These are phyloP conservation scores for Ypsolopha scabrella DNA, from an alignment of 2,888 invertebrate species.

Conservation along the genomic window DNA sequence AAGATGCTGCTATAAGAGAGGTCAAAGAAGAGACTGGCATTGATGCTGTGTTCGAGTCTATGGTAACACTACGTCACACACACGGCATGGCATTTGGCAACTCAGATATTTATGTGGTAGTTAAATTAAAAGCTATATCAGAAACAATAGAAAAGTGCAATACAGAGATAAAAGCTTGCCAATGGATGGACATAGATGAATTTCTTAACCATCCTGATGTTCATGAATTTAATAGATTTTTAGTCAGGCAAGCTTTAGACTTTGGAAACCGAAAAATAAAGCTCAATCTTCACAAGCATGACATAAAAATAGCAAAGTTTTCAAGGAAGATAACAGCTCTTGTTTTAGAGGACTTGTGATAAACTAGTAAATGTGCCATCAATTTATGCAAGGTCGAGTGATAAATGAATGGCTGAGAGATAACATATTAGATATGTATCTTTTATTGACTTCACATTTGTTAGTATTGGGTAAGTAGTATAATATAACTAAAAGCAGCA, in stretches of 20 bases:
- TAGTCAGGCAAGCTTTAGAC: slow-evolving; percentile 76
- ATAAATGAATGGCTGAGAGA: too few relatives aligned
- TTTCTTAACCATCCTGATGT: slow-evolving; percentile 79
- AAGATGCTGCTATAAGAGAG: slow-evolving; percentile 86
- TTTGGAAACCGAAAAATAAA: slow-evolving; percentile 72
- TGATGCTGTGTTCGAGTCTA: slow-evolving; percentile 77
- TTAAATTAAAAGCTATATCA: slow-evolving; percentile 76
- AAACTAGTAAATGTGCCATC: too few relatives aligned
- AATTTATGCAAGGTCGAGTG: too few relatives aligned
- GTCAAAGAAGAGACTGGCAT: slow-evolving; percentile 93
- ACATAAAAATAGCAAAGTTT: slow-evolving; percentile 29
- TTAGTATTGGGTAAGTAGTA: too few relatives aligned
- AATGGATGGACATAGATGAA: slow-evolving; percentile 87
- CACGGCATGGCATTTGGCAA: slow-evolving; percentile 83
- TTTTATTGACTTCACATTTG: too few relatives aligned
- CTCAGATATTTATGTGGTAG: slow-evolving; percentile 89
- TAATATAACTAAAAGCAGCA: too few relatives aligned
- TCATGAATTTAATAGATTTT: slow-evolving; percentile 76
- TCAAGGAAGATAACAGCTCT: slow-evolving; percentile 44
- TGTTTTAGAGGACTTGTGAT: slow-evolving; percentile 32
- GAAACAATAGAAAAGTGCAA: slow-evolving; percentile 76
- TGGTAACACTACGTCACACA: slow-evolving; percentile 83
- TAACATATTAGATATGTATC: too few relatives aligned
- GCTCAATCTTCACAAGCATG: slow-evolving; percentile 66
- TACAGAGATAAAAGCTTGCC: slow-evolving; percentile 80